Base-by-base conservation (phyloP, 2,113 vertebrate species). In the Pogona vitticeps region DNA sequence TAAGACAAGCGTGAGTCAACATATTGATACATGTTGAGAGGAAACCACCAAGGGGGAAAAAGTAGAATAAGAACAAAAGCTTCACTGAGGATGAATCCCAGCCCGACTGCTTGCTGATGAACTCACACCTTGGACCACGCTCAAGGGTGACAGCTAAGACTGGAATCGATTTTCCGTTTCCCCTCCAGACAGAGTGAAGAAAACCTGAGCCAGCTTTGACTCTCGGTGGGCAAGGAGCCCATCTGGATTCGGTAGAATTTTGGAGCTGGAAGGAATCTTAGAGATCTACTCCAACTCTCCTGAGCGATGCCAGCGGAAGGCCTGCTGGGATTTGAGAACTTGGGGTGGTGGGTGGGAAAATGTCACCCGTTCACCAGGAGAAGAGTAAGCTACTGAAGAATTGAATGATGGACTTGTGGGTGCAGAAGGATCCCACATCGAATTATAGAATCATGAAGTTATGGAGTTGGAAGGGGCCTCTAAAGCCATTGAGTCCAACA, bases 91-190 rank as follows among this genome's bases (percentile, higher is more conserved):
- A 72, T 73, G 76, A 63, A 72, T 80, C 82, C 23, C 82, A 72
- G 76, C 58, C 87, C 38, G 76, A 59, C 38, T 61, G n/a, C 21
- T 65, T 21, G 72, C 86, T 72, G 33, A 65, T n/a, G n/a, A 65
- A 84, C 31, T 83, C 81, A 71, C 21, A 4, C 52, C 68, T 73
- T 88, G 52, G 75, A 82, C 46, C 56, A 80, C 18, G 68, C 58
- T 46, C 52, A 72, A 14, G 58, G 72, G 56, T 38, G 6, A 28
- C 10, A 72, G 61, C 21, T 23, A 6, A 84, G 86, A 80, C 56
- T 72, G 67, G 76, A 63, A 84, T 73, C 67, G 28, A 52, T 28
- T 31, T n/a, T 26, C 0, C 18, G 12, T n/a, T 67, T 68, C 18
- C 38, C 18, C n/a, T 31, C 75, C 1, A 83, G 58, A 61, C n/a